A percentile compares a stretch with the other conserved stretches of the same genome.
Conservation (phyloP, 2,888 invertebrate genomes). For the Anagyrus pseudococci region DNA sequence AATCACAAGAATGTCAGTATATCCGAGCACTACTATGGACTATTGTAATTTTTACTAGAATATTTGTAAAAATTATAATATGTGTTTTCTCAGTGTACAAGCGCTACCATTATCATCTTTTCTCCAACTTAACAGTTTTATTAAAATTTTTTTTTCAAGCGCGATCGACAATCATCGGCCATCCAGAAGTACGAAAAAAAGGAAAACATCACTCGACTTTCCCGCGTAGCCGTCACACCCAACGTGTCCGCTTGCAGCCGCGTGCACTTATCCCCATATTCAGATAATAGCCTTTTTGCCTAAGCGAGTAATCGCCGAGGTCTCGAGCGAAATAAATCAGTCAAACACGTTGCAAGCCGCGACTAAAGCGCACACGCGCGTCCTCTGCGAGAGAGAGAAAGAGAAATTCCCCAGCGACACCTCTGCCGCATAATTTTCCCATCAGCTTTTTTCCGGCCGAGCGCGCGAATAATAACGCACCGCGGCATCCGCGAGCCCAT, state of each 20-base stretch:
- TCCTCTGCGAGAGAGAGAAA: too few species aligned
- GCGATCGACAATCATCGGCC: neutral
- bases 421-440: constrained; percentile 1
- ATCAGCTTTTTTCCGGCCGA: neutral
- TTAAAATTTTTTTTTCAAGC: neutral
- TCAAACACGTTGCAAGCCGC: neutral
- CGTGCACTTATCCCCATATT: neutral
- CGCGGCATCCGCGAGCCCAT: constrained; percentile 8
- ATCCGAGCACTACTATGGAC: too few species aligned
- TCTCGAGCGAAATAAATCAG: neutral
- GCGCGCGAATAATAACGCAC: neutral
- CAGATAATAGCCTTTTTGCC: neutral
- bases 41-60: too few species aligned
- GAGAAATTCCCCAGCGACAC: constrained; percentile 14
- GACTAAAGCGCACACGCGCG: neutral
- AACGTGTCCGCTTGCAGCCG: neutral
- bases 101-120: too few species aligned
- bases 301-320: neutral
- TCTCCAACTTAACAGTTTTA: neutral
- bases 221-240: neutral
- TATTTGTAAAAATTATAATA: too few species aligned
- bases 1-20: neutral
- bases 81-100: too few species aligned
- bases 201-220: neutral
- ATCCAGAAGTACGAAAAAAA: neutral